Base-by-base conservation (phyloP, 2,113 vertebrate genomes). In the Pluvianellus socialis region DNA sequence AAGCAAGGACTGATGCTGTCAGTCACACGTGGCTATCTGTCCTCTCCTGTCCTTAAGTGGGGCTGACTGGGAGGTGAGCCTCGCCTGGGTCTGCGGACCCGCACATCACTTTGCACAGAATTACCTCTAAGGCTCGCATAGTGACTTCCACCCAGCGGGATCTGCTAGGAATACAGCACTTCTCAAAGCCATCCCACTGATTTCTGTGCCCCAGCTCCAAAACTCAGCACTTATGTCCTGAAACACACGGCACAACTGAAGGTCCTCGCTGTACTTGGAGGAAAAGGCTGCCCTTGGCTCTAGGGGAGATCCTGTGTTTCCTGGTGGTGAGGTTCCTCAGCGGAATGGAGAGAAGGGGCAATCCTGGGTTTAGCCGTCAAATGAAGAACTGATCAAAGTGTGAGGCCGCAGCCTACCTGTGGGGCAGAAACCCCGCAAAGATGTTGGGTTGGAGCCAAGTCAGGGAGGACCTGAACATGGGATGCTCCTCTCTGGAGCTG, bases 21-120 rank as follows among this genome's bases (percentile, higher is more conserved):
- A 67, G 32, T 59, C 1, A 1, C 27, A 71, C 0, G 0, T 67
- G n/a, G 24, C 2, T 79, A 50, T 71, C 50, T 71, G 35, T 3
- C 13, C 23, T 44, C 52, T 93, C 40, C 77, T 63, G 61, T 38
- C 32, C 50, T 74, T 62, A 56, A 12, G 47, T 82, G 70, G 42
- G 14, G 12, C 13, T 0, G 0, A 2, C 23, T 21, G 83, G 35
- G 27, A 76, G 49, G 18, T 44, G 55, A 65, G 18, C 33, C 62
- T 79, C 4, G 1, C 13, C 56, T 71, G 21, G 18, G 4, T 81
- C 50, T 77, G 33, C n/a, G 63, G 81, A 49, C 12, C 33, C 1
- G 0, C 58, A 79, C 32, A 16, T 65, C 26, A 14, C 16, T 79
- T 86, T 72, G 40, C n/a, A 47, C 4, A 47, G 44, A 44, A 91